Conservation (phyloP, 2,113 vertebrate species). For the Andinoacara biseriatus region DNA sequence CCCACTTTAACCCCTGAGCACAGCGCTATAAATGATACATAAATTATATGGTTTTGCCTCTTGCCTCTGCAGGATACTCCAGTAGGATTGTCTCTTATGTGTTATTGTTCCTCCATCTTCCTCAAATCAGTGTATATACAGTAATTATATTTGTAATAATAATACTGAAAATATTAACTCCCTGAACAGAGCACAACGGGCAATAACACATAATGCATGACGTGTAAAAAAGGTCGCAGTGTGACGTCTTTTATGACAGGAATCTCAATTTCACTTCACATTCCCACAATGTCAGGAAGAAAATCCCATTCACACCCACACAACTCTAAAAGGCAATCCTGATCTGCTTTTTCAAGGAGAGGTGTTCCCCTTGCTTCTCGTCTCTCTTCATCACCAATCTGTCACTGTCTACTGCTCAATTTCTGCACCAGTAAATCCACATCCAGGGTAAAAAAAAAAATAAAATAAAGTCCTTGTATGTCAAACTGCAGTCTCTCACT, state of each 20-base stretch:
- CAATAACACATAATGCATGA: not conserved
- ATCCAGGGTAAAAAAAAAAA: not conserved
- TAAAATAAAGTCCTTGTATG: not conserved
- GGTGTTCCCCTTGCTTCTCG: constrained; percentile 24
- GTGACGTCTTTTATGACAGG: not conserved
- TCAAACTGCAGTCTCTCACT: not conserved
- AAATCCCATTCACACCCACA: constrained; percentile 55
- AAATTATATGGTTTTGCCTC: no score
- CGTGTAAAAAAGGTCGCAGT: not conserved
- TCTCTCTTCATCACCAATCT: constrained; percentile 25
- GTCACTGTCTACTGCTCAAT: constrained; percentile 25
- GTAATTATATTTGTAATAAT: no score
- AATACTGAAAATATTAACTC: no score
- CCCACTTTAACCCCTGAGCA: no score
- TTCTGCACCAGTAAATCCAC: constrained; percentile 32
- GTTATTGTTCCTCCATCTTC: no score
- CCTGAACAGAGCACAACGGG: not conserved
- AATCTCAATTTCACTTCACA: constrained; percentile 33
- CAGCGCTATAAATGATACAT: no score
- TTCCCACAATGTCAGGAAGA: constrained; percentile 17
- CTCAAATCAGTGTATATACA: no score
- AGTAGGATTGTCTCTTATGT: no score
- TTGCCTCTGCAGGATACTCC: no score
- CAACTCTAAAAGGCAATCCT: constrained; percentile 11
- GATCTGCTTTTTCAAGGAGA: not conserved